phyloP scores from a whole-genome alignment of 1,140 invertebrate species.

The Littorina saxatilis region DNA sequence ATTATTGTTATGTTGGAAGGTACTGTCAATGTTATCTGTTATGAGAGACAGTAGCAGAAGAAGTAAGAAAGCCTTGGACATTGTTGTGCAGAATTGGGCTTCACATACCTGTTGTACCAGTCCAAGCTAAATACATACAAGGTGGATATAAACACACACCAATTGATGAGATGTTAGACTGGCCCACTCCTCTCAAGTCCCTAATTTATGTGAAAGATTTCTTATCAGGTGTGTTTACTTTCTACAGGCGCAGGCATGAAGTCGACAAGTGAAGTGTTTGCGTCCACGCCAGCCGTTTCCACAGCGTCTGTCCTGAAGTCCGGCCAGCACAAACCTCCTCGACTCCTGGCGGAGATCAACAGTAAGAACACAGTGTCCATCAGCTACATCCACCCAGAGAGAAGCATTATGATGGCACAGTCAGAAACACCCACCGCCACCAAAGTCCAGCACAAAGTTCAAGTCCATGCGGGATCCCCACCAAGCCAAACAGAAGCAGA shows the following conservation, averaged over 20 bases:
- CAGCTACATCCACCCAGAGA: conserved; percentile 11
- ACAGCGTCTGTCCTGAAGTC: not conserved
- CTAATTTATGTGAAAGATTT: no score
- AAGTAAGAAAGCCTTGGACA: no score
- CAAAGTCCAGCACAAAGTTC: not conserved
- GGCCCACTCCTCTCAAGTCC: no score
- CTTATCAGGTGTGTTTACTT: no score
- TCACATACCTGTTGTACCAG: no score
- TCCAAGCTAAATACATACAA: no score
- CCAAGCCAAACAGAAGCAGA: not conserved
- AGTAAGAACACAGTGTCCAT: conserved; percentile 18
- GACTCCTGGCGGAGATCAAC: not conserved
- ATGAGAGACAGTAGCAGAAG: no score
- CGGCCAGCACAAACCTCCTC: conserved; percentile 25
- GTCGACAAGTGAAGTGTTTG: not conserved
- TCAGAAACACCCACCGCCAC: not conserved
- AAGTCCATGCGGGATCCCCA: not conserved
- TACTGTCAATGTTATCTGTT: no score
- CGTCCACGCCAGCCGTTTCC: conserved; percentile 19
- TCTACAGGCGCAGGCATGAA: not conserved
- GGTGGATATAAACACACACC: no score
- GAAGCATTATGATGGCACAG: not conserved
- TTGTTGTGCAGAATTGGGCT: no score
- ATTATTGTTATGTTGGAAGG: no score
- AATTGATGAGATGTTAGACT: no score